Base-by-base conservation (phyloP, 2,888 invertebrate species). In the Leistus spinibarbis region DNA sequence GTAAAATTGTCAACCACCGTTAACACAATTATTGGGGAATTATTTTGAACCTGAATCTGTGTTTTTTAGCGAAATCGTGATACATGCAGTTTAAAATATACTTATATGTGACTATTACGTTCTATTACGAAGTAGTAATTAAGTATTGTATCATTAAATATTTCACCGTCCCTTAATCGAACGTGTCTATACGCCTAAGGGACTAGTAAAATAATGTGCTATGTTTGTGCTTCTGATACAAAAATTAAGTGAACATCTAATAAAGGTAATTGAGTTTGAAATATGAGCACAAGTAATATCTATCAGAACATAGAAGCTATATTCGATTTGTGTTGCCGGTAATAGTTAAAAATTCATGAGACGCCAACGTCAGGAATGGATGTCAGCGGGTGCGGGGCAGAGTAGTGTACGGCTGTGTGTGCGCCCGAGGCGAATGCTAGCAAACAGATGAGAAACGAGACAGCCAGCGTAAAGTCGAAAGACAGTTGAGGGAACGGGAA, bases 321-420 rank as follows among this genome's bases (percentile, higher is more conserved):
- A 71, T 71, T 71, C 63, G 71, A 71, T 71, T 71, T 71, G 53
- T 54, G 64, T 64, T 64, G 64, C 10, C 64, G 23, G 54, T 53
- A 17, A 54, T 24, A 71, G 63, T 71, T 71, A 71, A 71, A 71
- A 71, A 71, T 71, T 71, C 71, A 71, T 71, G 71, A 71, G 64
- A 63, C 64, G 71, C 60, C 63, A 63, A 64, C 54, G 54, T 54
- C 71, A 63, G 71, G 64, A 71, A 71, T 54, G 64, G 64, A 71
- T 71, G 71, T 24, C 63, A 71, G 63, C 62, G 63, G 53, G 24
- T 20, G 17, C 53, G 54, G 53, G 71, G 22, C 13, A 19, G 71
- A 64, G 62, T 63, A 53, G 71, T 53, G 63, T 54, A 71, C 62
- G 69, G 62, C 60, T 69, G 69, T 20, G 54, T 63, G 53, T 54